Conservation (phyloP, 2,113 vertebrate species). For the Pangasianodon gigas region DNA sequence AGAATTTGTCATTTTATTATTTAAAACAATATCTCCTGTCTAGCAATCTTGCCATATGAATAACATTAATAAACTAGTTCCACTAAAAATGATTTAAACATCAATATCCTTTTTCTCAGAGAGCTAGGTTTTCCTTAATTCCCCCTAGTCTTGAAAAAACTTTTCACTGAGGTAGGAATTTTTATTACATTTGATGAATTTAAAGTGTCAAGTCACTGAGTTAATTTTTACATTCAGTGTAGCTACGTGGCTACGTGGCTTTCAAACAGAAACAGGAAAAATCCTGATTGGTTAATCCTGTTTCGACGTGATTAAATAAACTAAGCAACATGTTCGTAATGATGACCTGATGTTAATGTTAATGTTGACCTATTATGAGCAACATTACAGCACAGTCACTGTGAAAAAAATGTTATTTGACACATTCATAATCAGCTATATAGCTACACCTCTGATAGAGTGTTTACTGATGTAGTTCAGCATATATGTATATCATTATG, state of each 20-base stretch:
- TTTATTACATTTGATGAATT: neutral
- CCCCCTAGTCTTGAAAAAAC: no score
- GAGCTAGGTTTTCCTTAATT: no score
- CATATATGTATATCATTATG: neutral
- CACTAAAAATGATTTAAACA: neutral
- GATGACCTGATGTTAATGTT: neutral
- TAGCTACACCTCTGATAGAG: neutral
- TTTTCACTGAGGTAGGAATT: no score
- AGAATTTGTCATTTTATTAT: neutral
- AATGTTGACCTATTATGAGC: neutral
- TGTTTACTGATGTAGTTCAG: neutral
- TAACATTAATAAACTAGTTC: neutral
- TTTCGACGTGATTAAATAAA: neutral
- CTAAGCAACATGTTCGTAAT: neutral
- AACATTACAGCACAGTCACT: neutral
- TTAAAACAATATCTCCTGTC: neutral
- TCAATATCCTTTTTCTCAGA: no score
- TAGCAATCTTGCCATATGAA: neutral
- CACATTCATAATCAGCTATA: neutral
- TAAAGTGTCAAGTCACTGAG: neutral
- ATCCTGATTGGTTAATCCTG: neutral
- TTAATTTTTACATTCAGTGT: neutral
- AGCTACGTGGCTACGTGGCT: neutral
- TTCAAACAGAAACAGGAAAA: neutral
- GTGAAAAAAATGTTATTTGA: neutral